Percentiles rank a stretch among this genome's conserved stretches.
phyloP scores from a whole-genome alignment of 2,113 vertebrate species.

The Mohoua ochrocephala region DNA sequence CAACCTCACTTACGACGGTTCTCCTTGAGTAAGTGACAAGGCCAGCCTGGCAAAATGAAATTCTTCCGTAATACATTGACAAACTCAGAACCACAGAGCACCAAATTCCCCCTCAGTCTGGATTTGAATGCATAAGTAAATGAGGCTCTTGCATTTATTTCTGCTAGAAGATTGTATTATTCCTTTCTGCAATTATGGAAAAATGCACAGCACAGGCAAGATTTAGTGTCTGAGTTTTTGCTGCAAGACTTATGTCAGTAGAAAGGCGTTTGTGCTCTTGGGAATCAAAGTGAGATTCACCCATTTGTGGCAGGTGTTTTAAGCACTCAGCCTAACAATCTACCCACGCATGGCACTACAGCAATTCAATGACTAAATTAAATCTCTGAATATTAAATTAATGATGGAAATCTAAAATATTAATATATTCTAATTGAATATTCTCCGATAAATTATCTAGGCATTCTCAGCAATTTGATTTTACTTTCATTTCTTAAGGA shows the following conservation, averaged over 20 bases:
- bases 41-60: constrained; percentile 9
- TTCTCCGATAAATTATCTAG: constrained; percentile 86
- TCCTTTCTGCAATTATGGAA: constrained; percentile 26
- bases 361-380: constrained; percentile 68
- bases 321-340: constrained; percentile 38
- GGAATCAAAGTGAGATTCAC: constrained; percentile 61
- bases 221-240: constrained; percentile 1
- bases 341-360: constrained; percentile 37
- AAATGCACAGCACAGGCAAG: not conserved
- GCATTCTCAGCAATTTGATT: constrained; percentile 78
- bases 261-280: constrained; percentile 33
- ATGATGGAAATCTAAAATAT: constrained; percentile 85
- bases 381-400: constrained; percentile 84
- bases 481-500: constrained; percentile 73
- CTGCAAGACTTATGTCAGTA: constrained; percentile 17
- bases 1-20: not conserved
- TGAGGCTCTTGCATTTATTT: not conserved
- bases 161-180: not conserved
- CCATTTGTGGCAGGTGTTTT: constrained; percentile 53
- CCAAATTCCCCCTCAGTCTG: not conserved
- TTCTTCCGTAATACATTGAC: not conserved
- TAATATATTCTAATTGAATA: constrained; percentile 85
- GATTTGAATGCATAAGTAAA: constrained; percentile 23
- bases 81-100: constrained; percentile 9
- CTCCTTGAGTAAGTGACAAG: constrained; percentile 27